These are phyloP conservation scores for Diarsia brunnea DNA, from an alignment of 2,888 invertebrate species.

Conservation along the genomic window DNA sequence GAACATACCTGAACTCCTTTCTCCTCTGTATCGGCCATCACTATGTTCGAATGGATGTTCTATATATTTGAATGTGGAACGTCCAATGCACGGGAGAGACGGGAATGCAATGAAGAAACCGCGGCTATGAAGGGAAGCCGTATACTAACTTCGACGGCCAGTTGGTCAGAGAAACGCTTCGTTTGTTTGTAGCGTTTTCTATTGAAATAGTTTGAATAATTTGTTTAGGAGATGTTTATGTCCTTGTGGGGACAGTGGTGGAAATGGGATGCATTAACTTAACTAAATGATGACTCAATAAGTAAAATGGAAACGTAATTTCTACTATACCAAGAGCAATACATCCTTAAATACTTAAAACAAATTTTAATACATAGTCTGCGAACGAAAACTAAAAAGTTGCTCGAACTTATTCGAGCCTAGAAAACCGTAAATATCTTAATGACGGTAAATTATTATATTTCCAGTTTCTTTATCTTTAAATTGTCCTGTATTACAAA, in stretches of 20 bases:
- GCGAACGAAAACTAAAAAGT: not conserved
- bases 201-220: not conserved
- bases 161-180: slow-evolving; percentile 58
- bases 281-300: not conserved
- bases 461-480: not conserved
- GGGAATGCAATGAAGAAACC: slow-evolving; percentile 76
- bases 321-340: not conserved
- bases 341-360: not conserved
- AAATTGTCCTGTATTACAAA: not conserved
- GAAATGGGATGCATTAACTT: not conserved
- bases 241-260: not conserved
- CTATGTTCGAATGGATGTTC: slow-evolving; percentile 21
- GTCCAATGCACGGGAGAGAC: slow-evolving; percentile 69
- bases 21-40: slow-evolving; percentile 80
- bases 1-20: slow-evolving; percentile 80
- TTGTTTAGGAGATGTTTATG: slow-evolving; percentile 3
- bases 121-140: slow-evolving; percentile 72
- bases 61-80: slow-evolving; percentile 51
- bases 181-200: slow-evolving; percentile 26
- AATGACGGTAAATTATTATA: not conserved
- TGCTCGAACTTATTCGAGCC: not conserved
- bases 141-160: slow-evolving; percentile 63
- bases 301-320: not conserved
- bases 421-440: not conserved
- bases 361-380: not conserved